Evolutionary conservation across 2,888 invertebrate genomes (phyloP).

Genomic region (Helobdella robusta): DNA sequence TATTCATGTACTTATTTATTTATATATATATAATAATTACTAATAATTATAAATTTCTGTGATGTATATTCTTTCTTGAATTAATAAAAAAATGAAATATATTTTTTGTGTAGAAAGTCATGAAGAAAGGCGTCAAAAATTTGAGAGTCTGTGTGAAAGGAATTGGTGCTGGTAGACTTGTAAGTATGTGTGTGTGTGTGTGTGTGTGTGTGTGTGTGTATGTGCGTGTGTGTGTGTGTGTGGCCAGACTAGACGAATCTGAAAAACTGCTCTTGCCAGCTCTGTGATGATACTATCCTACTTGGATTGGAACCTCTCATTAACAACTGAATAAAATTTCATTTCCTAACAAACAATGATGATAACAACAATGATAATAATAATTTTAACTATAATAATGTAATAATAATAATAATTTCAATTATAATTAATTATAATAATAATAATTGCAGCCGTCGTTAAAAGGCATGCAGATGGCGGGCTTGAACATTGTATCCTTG

Average conservation of each 20-base stretch:
- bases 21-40: too few species aligned
- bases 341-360: too few species aligned
- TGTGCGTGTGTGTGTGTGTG: too few species aligned
- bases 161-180: slow-evolving; percentile 80
- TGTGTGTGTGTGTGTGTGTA: not conserved
- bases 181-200: slow-evolving; percentile 53
- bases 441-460: slow-evolving; percentile 66
- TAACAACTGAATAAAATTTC: not conserved
- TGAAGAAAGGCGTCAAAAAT: slow-evolving; percentile 59
- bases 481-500: slow-evolving; percentile 76
- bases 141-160: slow-evolving; percentile 71
- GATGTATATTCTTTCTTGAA: too few species aligned
- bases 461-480: slow-evolving; percentile 84
- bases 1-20: too few species aligned
- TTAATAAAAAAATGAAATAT: too few species aligned
- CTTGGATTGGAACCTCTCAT: not conserved
- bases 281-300: too few species aligned
- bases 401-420: not conserved
- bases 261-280: too few species aligned
- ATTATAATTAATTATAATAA: not conserved
- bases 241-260: too few species aligned
- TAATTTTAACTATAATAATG: not conserved
- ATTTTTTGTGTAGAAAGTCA: slow-evolving; percentile 46
- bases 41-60: too few species aligned
- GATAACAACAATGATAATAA: not conserved